Evolutionary conservation across 2,888 invertebrate species (phyloP).

Genomic region (Eupithecia centaureata): DNA sequence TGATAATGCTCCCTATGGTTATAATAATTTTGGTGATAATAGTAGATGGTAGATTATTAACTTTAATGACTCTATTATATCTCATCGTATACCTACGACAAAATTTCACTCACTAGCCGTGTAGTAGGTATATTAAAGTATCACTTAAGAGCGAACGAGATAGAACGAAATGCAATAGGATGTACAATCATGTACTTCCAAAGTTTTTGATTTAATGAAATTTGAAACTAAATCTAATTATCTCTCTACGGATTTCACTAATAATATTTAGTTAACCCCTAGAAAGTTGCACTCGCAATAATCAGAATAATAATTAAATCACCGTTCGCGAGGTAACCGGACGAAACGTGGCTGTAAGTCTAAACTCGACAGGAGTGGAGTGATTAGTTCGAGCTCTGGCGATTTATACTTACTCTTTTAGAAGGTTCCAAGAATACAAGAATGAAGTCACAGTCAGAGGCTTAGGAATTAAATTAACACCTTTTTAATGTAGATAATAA

Average conservation of each 20-base stretch:
- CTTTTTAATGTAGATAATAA: neutral
- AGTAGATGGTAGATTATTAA: neutral
- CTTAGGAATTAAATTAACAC: neutral
- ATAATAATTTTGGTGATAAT: too few relatives aligned
- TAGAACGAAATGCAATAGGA: neutral
- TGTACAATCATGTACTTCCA: too few relatives aligned
- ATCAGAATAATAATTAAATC: constrained; percentile 34
- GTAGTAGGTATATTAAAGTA: too few relatives aligned
- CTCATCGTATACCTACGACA: too few relatives aligned
- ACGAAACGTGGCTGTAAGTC: constrained; percentile 33
- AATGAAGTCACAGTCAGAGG: neutral
- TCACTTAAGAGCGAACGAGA: neutral
- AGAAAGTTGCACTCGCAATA: constrained; percentile 25
- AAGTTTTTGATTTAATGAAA: neutral
- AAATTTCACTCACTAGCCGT: too few relatives aligned
- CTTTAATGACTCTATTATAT: too few relatives aligned
- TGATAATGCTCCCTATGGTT: too few relatives aligned
- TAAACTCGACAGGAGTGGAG: constrained; percentile 29
- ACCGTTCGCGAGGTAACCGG: constrained; percentile 29
- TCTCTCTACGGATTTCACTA: constrained; percentile 10
- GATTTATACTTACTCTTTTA: constrained; percentile 9
- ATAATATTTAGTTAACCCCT: constrained; percentile 26
- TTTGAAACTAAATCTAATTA: neutral
- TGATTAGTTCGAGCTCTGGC: constrained; percentile 20
- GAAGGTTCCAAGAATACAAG: neutral